Evolutionary conservation across 2,797 vertebrate genomes (phyloP), one percentile per base, ranked within the genome.

Genomic region (Synaphobranchus kaupii): DNA sequence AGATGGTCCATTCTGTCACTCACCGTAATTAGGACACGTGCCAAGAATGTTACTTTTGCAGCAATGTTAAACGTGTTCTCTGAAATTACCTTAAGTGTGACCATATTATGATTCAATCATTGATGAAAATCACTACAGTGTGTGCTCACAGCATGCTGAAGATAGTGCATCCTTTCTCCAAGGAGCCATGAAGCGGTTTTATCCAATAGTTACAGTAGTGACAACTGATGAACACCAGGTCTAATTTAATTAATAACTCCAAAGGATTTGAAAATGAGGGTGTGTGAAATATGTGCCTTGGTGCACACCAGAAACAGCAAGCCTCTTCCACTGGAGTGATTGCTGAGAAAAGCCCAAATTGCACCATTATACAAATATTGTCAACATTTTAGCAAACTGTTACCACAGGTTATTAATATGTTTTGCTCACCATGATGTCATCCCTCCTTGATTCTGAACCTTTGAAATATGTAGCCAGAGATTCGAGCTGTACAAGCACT

Each of bases 1-100:
- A 71, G 68, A 71, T 71, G 68, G 28, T 71, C 28, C 68, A 71
- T n/a, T 10, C 68, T 71, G 68, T 71, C 68, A 71, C 7, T 71
- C 28, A 15, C 4, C 1, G 34, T 12, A 71, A 34, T 31, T 71
- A 9, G 28, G 7, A 71, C 68, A 12, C 68, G n/a, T 25, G 60
- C 60, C 60, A 66, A 58, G 60, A 25, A n/a, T 66, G 60, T n/a
- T 66, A 66, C 60, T 66, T 66, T 66, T 8, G 4, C 20, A 71
- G 15, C n/a, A 71, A 6, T n/a, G 20, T 25, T 66, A 66, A 66
- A 66, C 25, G 1, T 25, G 20, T 25, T 66, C 20, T 66, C 20
- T 66, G 60, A 66, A 25, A 66, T 66, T 20, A 66, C 20, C n/a
- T 66, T 66, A 66, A 25, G 20, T 8, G 22, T 66, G 60, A 2